These are phyloP conservation scores for Ophion costatus DNA, from an alignment of 2,888 invertebrate species.

Conservation along the genomic window DNA sequence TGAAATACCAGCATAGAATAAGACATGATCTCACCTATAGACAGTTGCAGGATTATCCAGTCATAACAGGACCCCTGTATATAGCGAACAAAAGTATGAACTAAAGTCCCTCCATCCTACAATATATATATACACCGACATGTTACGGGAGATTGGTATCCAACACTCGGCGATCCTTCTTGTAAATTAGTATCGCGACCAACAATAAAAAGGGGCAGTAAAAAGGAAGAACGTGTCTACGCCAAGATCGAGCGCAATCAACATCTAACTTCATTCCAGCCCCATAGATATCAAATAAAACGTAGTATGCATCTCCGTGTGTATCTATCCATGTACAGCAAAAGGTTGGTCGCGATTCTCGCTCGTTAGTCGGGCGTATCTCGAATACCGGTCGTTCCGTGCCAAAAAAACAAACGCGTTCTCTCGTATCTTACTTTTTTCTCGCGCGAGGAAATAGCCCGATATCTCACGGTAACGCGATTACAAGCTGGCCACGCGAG, in stretches of 20 bases:
- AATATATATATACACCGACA: no score
- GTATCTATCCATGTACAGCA: not conserved
- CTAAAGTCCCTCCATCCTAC: no score
- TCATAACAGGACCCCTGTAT: no score
- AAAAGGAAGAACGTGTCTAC: slow-evolving; percentile 6
- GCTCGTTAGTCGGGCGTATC: slow-evolving; percentile 60
- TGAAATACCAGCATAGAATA: no score
- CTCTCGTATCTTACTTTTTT: no score
- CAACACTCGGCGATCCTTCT: slow-evolving; percentile 30
- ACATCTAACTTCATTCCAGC: slow-evolving; percentile 20
- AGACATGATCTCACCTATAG: no score
- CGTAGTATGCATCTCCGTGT: not conserved
- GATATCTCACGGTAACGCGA: slow-evolving; percentile 46
- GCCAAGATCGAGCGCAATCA: slow-evolving; percentile 21
- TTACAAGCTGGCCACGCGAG: slow-evolving; percentile 25
- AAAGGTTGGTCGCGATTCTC: slow-evolving; percentile 45
- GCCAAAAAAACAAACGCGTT: slow-evolving; percentile 44
- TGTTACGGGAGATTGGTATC: slow-evolving; percentile 30
- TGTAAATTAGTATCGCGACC: slow-evolving; percentile 18
- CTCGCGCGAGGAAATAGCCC: no score
- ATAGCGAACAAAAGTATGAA: no score
- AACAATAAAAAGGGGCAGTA: slow-evolving; percentile 12
- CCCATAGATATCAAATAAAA: not conserved
- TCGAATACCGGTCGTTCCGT: slow-evolving; percentile 54
- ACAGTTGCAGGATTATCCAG: no score